Evolutionary conservation across 2,888 invertebrate genomes (phyloP).

Genomic region (Linhomoeus sp.): DNA sequence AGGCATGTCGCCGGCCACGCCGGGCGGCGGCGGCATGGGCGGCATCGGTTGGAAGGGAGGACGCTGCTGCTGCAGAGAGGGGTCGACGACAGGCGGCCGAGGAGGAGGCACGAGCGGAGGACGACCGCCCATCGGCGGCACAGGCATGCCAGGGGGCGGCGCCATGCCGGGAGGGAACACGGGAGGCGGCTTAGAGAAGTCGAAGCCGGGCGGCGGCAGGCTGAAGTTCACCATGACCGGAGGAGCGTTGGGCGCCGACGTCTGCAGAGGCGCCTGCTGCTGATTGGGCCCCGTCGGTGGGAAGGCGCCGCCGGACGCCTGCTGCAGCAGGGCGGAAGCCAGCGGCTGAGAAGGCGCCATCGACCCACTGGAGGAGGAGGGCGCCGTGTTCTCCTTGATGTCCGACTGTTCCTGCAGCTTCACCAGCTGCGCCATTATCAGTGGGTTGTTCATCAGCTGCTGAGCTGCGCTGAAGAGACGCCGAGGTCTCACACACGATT

Average conservation of each 20-base stretch:
- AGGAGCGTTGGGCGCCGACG: background rate
- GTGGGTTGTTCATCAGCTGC: conserved; percentile 55
- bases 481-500: background rate
- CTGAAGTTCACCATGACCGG: background rate
- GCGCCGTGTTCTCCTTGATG: background rate
- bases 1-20: background rate
- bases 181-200: too few species aligned
- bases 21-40: background rate
- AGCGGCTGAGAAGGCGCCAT: background rate
- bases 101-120: background rate
- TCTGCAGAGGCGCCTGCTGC: background rate
- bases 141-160: background rate
- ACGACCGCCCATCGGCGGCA: background rate
- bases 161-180: too few species aligned
- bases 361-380: background rate
- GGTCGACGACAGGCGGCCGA: background rate
- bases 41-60: background rate
- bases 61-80: background rate
- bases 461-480: conserved; percentile 13
- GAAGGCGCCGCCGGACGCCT: background rate
- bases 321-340: background rate
- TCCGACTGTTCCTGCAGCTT: conserved; percentile 29
- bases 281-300: background rate
- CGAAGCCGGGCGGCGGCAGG: background rate
- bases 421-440: conserved; percentile 69